phyloP scores from a whole-genome alignment of 2,797 vertebrate genomes.

The Amniataba percoides region DNA sequence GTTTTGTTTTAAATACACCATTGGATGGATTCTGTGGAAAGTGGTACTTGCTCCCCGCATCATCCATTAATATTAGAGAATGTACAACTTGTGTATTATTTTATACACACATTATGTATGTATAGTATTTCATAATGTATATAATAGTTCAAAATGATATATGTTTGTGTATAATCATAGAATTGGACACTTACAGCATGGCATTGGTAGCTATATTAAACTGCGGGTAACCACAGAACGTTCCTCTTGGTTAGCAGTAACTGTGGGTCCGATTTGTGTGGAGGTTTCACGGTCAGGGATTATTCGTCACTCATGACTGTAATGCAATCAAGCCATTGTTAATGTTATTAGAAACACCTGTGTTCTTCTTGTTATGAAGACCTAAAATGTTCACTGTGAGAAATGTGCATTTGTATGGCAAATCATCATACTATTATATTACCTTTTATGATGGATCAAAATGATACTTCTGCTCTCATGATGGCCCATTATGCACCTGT shows the following conservation, averaged over 20 bases:
- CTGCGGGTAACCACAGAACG: no score
- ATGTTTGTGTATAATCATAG: no score
- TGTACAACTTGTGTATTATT: no score
- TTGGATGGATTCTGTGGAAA: neutral
- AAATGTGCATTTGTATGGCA: neutral
- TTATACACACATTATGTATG: no score
- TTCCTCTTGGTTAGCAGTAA: no score
- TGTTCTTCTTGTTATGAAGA: slow-evolving; percentile 23
- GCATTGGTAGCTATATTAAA: no score
- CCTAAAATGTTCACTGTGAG: neutral
- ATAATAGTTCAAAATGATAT: no score
- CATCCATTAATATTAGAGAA: no score
- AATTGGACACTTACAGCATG: no score
- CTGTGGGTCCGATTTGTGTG: neutral
- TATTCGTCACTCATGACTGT: slow-evolving; percentile 7
- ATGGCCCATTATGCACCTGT: slow-evolving; percentile 17
- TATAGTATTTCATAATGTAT: no score
- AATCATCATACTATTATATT: slow-evolving; percentile 3
- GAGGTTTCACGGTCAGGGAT: neutral
- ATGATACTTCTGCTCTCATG: slow-evolving; percentile 3
- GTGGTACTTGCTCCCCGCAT: neutral
- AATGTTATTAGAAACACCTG: slow-evolving; percentile 15
- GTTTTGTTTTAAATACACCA: neutral
- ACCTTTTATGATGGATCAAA: slow-evolving; percentile 13
- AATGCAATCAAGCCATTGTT: slow-evolving; percentile 2